phyloP scores from a whole-genome alignment of 35 echinoderm and acorn worm species.

The Ophiothrix spiculata region DNA sequence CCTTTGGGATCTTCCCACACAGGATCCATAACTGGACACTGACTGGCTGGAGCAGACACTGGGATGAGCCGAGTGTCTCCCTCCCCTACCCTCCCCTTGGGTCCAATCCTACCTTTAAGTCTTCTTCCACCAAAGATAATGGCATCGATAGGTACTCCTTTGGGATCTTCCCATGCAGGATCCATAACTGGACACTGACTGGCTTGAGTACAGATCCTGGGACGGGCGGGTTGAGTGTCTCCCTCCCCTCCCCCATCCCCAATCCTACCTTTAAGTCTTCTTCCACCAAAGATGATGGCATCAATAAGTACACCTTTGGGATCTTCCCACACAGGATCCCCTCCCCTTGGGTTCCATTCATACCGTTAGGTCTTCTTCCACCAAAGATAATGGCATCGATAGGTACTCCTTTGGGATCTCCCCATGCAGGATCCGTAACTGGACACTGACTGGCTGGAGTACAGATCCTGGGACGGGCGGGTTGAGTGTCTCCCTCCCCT shows the following conservation, averaged over 20 bases:
- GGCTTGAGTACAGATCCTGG: conserved; percentile 89
- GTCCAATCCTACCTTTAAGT: conserved; percentile 91
- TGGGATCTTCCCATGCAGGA: conserved; percentile 91
- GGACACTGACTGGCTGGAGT: conserved; percentile 92
- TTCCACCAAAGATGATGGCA: conserved; percentile 95
- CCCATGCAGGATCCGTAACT: conserved; percentile 89
- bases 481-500: too few relatives aligned
- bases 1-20: too few relatives aligned
- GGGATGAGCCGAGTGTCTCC: too few relatives aligned
- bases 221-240: too few relatives aligned
- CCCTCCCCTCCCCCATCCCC: too few relatives aligned
- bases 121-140: conserved; percentile 96
- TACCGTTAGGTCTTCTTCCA: conserved; percentile 90
- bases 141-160: conserved; percentile 93
- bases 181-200: conserved; percentile 91
- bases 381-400: conserved; percentile 98
- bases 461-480: too few relatives aligned
- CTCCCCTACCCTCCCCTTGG: too few relatives aligned
- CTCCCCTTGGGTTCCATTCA: too few relatives aligned
- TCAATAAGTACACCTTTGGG: conserved; percentile 92
- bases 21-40: too few relatives aligned
- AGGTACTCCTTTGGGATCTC: conserved; percentile 87
- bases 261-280: conserved; percentile 92
- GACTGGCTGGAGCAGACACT: too few relatives aligned
- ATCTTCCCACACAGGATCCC: too few relatives aligned